Evolutionary conservation across 2,113 vertebrate species (phyloP).

Genomic region (Sarotherodon lohbergeri): DNA sequence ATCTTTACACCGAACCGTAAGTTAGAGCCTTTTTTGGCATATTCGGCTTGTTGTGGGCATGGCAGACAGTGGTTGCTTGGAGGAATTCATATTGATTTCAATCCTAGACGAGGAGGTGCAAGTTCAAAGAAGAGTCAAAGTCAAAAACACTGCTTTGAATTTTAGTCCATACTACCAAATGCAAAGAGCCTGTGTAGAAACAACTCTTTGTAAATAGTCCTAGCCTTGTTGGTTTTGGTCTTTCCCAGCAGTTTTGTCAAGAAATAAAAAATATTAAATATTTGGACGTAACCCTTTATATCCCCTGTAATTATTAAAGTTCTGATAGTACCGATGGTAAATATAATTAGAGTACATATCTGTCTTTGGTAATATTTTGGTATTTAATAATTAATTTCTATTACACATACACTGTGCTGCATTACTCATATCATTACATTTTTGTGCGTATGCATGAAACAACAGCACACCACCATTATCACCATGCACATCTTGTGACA

Average conservation of each 20-base stretch:
- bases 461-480: background rate
- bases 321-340: rapidly evolving
- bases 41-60: background rate
- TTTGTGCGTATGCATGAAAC: background rate
- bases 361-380: background rate
- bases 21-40: background rate
- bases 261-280: background rate
- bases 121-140: background rate
- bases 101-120: background rate
- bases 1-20: background rate
- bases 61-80: background rate
- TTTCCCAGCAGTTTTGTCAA: background rate
- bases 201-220: background rate
- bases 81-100: background rate
- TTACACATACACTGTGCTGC: background rate
- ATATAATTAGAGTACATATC: background rate
- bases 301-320: background rate
- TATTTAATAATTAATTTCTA: background rate
- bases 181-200: background rate
- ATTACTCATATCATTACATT: background rate
- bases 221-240: rapidly evolving
- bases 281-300: background rate
- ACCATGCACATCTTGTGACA: background rate
- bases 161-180: background rate
- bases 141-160: background rate